Conservation (phyloP, 1,140 invertebrate species). For the Eulimnadia texana region DNA sequence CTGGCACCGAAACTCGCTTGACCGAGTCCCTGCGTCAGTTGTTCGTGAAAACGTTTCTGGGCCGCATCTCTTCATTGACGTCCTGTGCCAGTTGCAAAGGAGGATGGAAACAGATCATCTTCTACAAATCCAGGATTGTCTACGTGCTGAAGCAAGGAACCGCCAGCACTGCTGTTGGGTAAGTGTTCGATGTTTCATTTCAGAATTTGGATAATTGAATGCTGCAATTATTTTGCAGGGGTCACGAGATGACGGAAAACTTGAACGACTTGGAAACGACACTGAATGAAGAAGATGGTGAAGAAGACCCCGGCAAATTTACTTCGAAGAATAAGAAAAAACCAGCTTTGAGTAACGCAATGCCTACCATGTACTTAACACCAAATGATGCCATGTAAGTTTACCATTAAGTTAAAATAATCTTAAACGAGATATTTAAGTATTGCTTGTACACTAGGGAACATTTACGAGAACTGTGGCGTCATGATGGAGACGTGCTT, state of each 20-base stretch:
- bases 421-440: neutral
- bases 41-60: conserved; percentile 42
- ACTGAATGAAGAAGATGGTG: conserved; percentile 7
- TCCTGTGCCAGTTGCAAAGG: conserved; percentile 46
- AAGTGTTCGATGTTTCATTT: neutral
- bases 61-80: conserved; percentile 30
- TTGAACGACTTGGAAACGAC: conserved; percentile 2
- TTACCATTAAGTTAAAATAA: neutral
- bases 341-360: neutral
- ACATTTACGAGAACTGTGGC: conserved; percentile 59
- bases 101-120: conserved; percentile 39
- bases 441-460: conserved; percentile 33
- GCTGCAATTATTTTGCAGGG: neutral
- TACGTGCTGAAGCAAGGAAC: conserved; percentile 15
- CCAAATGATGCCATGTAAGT: conserved; percentile 21
- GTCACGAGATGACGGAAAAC: conserved; percentile 1
- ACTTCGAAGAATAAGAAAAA: neutral
- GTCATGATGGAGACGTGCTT: conserved; percentile 55
- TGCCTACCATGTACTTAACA: conserved; percentile 20
- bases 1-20: conserved; percentile 33
- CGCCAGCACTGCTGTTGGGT: neutral
- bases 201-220: neutral
- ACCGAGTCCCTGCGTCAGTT: conserved; percentile 41
- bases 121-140: conserved; percentile 21
- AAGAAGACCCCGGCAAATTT: conserved; percentile 16